Evolutionary conservation across 2,797 vertebrate genomes (phyloP), one percentile per base, ranked within the genome.

Genomic region (Lates japonicus): DNA sequence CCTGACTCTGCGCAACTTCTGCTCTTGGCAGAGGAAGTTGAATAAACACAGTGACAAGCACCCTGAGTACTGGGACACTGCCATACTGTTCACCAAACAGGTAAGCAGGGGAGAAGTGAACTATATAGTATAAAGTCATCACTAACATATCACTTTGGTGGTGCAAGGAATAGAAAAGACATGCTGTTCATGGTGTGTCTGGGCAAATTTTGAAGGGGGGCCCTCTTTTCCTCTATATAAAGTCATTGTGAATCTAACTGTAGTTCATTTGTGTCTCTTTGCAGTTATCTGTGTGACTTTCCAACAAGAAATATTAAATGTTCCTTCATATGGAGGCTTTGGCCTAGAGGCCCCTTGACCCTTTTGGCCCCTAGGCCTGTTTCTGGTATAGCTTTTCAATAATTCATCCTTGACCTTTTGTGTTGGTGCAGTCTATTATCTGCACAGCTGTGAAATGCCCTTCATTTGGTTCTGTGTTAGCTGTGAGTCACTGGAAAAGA

Each of bases 11-110:
- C 97, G 98, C 66, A 99, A 97, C 94, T 99, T 99, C 93, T 99
- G 98, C 71, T 96, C 96, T 77, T 99, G 98, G 98, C 98, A 99
- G 95, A 99, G 97, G 91, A 98, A 98, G 89, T 91, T 98, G 89
- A 99, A 99, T 93, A 98, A 97, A 91, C 95, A 95, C 92, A 98
- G 84, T 60, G 98, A 99, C 95, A 98, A 97, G 91, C 97, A 99
- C 82, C 96, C 97, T 0, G 98, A 98, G 80, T 97, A 99, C 87
- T 99, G 97, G 97, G 98, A 99, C 94, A 99, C 98, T 0, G 98
- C 98, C 83, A 97, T 99, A 59, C 97, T 99, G 76, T 99, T 99
- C 95, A 99, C 98, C 76, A 98, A 97, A 86, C 96, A 98, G 98
- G 98, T 99, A 95, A 94, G 97, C 31, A 14, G 20, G 25, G 14